Percentiles rank a stretch among this genome's conserved stretches.
Evolutionary conservation across 2,888 invertebrate genomes (phyloP).

Genomic region (Baccha elongata): DNA sequence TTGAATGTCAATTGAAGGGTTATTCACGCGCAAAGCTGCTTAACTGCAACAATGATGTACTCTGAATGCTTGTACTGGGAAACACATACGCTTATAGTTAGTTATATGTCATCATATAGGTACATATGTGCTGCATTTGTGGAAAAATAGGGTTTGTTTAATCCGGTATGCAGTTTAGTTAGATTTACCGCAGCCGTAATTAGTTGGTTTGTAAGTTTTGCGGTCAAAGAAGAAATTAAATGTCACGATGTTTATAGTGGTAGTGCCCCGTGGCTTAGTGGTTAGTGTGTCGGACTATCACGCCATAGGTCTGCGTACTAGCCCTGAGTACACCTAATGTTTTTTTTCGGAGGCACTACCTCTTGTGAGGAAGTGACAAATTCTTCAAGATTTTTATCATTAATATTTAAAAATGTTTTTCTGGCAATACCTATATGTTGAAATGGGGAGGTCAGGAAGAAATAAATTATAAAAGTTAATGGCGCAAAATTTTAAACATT

Average conservation of each 20-base stretch:
- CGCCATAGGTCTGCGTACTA: no score
- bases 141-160: slow-evolving; percentile 33
- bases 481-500: no score
- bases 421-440: no score
- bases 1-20: slow-evolving; percentile 47
- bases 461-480: no score
- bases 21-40: slow-evolving; percentile 24
- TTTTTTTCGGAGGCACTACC: no score
- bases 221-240: slow-evolving; percentile 8
- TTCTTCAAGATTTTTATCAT: no score
- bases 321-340: no score
- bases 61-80: slow-evolving; percentile 36
- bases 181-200: slow-evolving; percentile 28
- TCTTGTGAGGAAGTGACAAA: no score
- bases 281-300: no score
- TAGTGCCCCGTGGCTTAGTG: neutral
- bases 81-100: slow-evolving; percentile 1
- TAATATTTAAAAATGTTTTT: no score
- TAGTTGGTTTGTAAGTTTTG: slow-evolving; percentile 25
- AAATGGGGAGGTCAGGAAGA: no score
- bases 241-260: neutral
- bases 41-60: slow-evolving; percentile 9
- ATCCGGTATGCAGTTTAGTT: slow-evolving; percentile 39
- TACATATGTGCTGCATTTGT: neutral
- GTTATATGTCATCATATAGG: neutral